phyloP scores from a whole-genome alignment of 2,113 vertebrate species.

The Melanostigma gelatinosum region DNA sequence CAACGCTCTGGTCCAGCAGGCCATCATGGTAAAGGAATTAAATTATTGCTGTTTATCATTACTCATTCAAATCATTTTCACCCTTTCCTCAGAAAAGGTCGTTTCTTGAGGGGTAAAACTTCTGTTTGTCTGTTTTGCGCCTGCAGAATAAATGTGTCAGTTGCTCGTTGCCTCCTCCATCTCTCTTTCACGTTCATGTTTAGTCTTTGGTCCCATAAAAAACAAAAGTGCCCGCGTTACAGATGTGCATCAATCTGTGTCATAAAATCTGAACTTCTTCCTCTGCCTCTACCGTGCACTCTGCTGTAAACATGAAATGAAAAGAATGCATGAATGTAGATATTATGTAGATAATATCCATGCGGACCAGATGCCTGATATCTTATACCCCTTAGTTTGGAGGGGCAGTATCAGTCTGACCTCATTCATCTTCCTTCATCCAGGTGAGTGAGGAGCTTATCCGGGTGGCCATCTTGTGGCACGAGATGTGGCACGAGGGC shows the following conservation, averaged over 20 bases:
- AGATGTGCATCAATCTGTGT: neutral
- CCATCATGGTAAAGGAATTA: slow-evolving; percentile 91
- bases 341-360: neutral
- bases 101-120: neutral
- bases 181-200: neutral
- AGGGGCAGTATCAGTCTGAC: neutral
- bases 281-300: neutral
- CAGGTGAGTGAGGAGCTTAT: slow-evolving; percentile 99
- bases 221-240: neutral
- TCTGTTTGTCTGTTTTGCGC: neutral
- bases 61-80: neutral
- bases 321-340: neutral
- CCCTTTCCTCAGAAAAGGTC: neutral
- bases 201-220: neutral
- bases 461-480: slow-evolving; percentile 97
- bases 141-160: neutral
- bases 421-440: slow-evolving; percentile 2
- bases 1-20: slow-evolving; percentile 97
- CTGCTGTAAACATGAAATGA: neutral
- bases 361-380: neutral
- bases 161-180: neutral
- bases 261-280: neutral
- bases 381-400: neutral
- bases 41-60: neutral
- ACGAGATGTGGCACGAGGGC: slow-evolving; percentile 99